phyloP scores from a whole-genome alignment of 1,140 invertebrate species.

The Theocolax elegans region DNA sequence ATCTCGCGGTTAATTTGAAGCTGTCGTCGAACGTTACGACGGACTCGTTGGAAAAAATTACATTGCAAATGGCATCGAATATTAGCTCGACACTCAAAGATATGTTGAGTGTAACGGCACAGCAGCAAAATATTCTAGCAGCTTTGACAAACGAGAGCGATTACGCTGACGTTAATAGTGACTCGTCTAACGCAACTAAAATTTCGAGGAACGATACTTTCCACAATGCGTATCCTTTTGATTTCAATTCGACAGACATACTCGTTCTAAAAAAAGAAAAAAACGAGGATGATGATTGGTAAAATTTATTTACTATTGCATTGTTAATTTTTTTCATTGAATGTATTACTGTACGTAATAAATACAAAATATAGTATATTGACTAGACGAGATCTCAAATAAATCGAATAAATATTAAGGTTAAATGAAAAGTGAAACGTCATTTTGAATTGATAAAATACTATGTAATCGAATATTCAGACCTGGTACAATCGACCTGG shows the following conservation, averaged over 20 bases:
- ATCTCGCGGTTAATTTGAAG: constrained; percentile 45
- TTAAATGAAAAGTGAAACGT: too few relatives aligned
- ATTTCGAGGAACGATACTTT: neutral
- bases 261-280: neutral
- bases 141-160: neutral
- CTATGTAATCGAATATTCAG: too few relatives aligned
- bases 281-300: constrained; percentile 2
- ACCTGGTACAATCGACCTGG: too few relatives aligned
- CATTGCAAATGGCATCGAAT: constrained; percentile 50
- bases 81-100: constrained; percentile 42
- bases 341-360: too few relatives aligned
- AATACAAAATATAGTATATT: too few relatives aligned
- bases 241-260: neutral
- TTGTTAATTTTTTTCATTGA: neutral
- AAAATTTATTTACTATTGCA: neutral
- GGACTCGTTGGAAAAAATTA: constrained; percentile 47
- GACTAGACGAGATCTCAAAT: too few relatives aligned
- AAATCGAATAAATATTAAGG: too few relatives aligned
- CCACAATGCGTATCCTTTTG: neutral
- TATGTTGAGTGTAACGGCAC: neutral
- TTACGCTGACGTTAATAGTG: neutral
- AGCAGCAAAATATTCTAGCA: neutral
- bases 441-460: too few relatives aligned
- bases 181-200: neutral
- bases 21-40: constrained; percentile 46